Evolutionary conservation across 2,888 invertebrate genomes (phyloP), one percentile per base, ranked within the genome.

Genomic region (Limenitis arthemis): DNA sequence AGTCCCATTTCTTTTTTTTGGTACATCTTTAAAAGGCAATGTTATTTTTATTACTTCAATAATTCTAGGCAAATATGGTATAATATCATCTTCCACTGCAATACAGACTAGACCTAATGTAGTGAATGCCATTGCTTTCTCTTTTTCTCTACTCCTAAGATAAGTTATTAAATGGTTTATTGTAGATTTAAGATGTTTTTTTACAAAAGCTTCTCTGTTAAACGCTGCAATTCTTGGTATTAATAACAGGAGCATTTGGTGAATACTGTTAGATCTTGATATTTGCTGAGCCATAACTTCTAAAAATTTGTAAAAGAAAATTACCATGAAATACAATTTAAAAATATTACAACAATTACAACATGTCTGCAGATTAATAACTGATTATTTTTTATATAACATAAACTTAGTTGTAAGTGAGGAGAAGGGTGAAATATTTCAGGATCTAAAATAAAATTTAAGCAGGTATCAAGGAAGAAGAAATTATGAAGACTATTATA

Each of bases 141-240:
- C 97, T 68, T 94, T 94, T 61, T 96, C 96, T 57, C 94, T 89
- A 5, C 94, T 91, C 51, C 92, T 90, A 53, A 98, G 75, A 44
- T 92, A 94, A 9, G 88, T 87, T 54, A 97, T 87, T 39, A 98
- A 82, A 75, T 97, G 94, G 60, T 88, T 89, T 71, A 98, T 91
- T 1, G 95, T 91, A 0, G 90, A 89, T 44, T 89, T 89, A 0
- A 96, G 79, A 75, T 96, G 93, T 61, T 91, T 90, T 53, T 89
- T 88, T 0, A 92, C 90, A 77, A 97, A 98, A 44, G 89, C 89
- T 44, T 92, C 91, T 50, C 91, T 91, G 71, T 96, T 93, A 66
- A 98, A 97, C n/a, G 98, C 96, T 6, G 97, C 97, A 37, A 98
- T 81, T 55, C 98, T 88, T 0, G 99, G 99, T 61, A 99, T 86